These are phyloP conservation scores for Ernsta delagoae DNA, from an alignment of 2,888 invertebrate species.

Conservation along the genomic window DNA sequence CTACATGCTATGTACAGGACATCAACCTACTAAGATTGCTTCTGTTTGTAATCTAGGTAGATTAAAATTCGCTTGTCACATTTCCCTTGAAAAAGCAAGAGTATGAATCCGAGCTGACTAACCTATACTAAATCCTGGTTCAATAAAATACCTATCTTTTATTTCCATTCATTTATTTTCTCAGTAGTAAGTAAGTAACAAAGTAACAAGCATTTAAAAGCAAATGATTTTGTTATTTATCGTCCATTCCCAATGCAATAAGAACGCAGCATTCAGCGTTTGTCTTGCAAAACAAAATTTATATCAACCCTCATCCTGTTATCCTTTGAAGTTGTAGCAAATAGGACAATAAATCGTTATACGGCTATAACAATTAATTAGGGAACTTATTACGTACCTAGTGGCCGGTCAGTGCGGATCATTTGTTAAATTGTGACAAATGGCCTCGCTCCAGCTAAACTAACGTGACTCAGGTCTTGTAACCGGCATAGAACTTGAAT, in stretches of 20 bases:
- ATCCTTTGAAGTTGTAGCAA: slow-evolving; percentile 42
- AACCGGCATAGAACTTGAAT: neutral
- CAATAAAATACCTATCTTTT: no score
- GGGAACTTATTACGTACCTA: slow-evolving; percentile 56
- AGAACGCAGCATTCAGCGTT: neutral
- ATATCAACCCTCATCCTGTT: slow-evolving; percentile 17
- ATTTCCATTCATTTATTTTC: neutral
- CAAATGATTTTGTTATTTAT: slow-evolving; percentile 28
- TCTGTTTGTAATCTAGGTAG: no score
- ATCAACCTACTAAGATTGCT: no score
- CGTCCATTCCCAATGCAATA: slow-evolving; percentile 1
- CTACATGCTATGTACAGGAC: no score
- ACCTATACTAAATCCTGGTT: no score
- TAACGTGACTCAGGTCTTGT: slow-evolving; percentile 23
- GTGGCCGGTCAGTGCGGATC: slow-evolving; percentile 46
- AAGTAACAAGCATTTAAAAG: slow-evolving; percentile 15
- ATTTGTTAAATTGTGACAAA: slow-evolving; percentile 56
- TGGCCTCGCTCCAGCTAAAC: slow-evolving; percentile 45
- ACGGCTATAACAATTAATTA: slow-evolving; percentile 71
- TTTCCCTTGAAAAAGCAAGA: no score
- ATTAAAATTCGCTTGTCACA: no score
- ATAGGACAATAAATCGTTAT: slow-evolving; percentile 44
- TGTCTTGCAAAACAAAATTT: slow-evolving; percentile 25
- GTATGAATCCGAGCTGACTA: neutral
- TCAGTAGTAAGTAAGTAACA: no score